These are phyloP conservation scores for Caenorhabditis panamensis DNA, from an alignment of 2,888 invertebrate species.

Conservation along the genomic window DNA sequence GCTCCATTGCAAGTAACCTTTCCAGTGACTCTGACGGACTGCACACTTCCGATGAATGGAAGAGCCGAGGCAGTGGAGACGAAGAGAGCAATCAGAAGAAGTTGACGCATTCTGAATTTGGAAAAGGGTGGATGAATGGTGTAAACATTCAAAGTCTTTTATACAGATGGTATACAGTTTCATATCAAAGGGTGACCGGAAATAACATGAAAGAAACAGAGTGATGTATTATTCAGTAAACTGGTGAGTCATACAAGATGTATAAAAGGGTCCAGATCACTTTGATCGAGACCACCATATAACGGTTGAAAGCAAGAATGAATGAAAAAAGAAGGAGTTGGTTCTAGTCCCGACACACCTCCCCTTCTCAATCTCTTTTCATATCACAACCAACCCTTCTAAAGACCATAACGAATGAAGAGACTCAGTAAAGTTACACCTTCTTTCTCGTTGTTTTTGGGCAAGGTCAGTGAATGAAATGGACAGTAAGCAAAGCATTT, in stretches of 20 bases:
- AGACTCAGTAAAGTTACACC: conserved; percentile 41
- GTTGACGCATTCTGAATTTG: not conserved
- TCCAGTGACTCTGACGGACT: conserved; percentile 67
- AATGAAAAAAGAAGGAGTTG: conserved; percentile 11
- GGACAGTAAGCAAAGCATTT: conserved; percentile 19
- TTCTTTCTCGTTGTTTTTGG: conserved; percentile 32
- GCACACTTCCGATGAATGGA: conserved; percentile 67
- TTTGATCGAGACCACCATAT: conserved; percentile 7
- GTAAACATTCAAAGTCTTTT: no score
- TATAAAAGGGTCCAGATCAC: no score
- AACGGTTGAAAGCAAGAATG: conserved; percentile 17
- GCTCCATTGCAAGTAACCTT: conserved; percentile 66
- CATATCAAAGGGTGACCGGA: conserved; percentile 7
- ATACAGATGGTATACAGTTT: no score
- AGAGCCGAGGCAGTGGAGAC: conserved; percentile 38
- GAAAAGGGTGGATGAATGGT: no score
- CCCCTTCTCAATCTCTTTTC: conserved; percentile 24
- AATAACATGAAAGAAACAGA: no score
- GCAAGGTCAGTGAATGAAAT: conserved; percentile 38
- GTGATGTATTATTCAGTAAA: conserved; percentile 23
- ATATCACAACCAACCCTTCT: conserved; percentile 30
- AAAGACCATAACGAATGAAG: conserved; percentile 11
- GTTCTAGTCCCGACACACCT: conserved; percentile 18
- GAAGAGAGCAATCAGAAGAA: conserved; percentile 3
- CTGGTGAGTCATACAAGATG: conserved; percentile 19